Evolutionary conservation across 2,888 invertebrate species (phyloP).

Genomic region (Perithous albicinctus): DNA sequence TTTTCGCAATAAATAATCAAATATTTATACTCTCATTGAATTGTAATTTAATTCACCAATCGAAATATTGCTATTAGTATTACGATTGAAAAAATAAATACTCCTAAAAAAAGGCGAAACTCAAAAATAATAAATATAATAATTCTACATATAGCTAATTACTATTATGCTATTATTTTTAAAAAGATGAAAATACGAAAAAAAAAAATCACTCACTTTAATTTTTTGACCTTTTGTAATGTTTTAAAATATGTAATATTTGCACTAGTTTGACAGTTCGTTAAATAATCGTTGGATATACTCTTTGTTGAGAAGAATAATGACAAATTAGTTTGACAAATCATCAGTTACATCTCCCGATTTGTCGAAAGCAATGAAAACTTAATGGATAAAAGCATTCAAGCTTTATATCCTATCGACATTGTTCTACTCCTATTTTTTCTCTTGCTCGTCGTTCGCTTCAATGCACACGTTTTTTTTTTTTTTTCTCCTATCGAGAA

Average conservation of each 20-base stretch:
- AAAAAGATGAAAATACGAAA: not conserved
- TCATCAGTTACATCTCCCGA: not conserved
- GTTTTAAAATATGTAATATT: not conserved
- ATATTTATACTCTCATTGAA: not conserved
- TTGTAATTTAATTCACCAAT: not conserved
- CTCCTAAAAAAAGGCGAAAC: not conserved
- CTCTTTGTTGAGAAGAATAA: not conserved
- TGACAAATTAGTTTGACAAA: not conserved
- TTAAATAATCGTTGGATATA: not conserved
- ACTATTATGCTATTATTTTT: too few relatives aligned
- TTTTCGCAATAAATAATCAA: not conserved
- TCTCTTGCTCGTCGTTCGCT: not conserved
- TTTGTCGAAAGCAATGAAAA: not conserved
- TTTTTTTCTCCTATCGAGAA: slow-evolving; percentile 16
- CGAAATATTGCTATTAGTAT: not conserved
- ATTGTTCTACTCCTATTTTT: slow-evolving; percentile 16
- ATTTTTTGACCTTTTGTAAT: too few relatives aligned
- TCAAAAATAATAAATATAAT: too few relatives aligned
- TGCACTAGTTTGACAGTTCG: not conserved
- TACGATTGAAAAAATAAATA: too few relatives aligned
- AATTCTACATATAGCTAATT: too few relatives aligned
- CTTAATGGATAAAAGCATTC: slow-evolving; percentile 23
- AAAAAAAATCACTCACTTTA: not conserved
- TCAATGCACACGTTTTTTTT: too few relatives aligned
- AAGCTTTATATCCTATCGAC: slow-evolving; percentile 1